Evolutionary conservation across 1,140 invertebrate genomes (phyloP).

Genomic region (Heliconius hermathena): DNA sequence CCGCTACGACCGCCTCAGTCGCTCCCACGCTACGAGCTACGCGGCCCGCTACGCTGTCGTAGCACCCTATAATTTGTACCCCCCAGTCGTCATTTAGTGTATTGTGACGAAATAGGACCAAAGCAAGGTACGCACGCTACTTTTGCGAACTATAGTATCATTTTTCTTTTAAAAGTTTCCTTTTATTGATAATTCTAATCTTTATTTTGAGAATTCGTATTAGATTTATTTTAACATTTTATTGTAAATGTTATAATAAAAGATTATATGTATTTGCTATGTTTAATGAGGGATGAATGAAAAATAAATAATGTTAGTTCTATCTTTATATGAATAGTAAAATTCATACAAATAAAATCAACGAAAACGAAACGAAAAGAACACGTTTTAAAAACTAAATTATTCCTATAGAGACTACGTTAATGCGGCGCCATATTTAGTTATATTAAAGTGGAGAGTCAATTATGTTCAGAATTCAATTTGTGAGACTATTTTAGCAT

Average conservation of each 20-base stretch:
- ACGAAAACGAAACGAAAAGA: background rate
- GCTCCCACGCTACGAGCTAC: constrained; percentile 61
- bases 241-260: background rate
- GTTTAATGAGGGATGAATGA: background rate
- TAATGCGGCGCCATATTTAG: constrained; percentile 33
- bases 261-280: background rate
- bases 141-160: constrained; percentile 1
- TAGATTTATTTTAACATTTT: background rate
- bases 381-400: background rate
- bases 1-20: constrained; percentile 67
- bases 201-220: background rate
- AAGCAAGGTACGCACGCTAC: constrained; percentile 39
- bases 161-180: background rate
- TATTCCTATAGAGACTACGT: background rate
- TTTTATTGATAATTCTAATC: background rate
- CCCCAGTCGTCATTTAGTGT: constrained; percentile 12
- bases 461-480: constrained; percentile 32
- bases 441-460: constrained; percentile 20
- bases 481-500: constrained; percentile 26
- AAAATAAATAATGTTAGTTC: background rate
- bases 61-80: constrained; percentile 49
- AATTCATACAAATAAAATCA: background rate
- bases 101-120: constrained; percentile 47
- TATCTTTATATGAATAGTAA: background rate
- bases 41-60: constrained; percentile 68